These are phyloP conservation scores for Xiphydria camelus DNA, from an alignment of 2,888 invertebrate genomes.

Conservation along the genomic window DNA sequence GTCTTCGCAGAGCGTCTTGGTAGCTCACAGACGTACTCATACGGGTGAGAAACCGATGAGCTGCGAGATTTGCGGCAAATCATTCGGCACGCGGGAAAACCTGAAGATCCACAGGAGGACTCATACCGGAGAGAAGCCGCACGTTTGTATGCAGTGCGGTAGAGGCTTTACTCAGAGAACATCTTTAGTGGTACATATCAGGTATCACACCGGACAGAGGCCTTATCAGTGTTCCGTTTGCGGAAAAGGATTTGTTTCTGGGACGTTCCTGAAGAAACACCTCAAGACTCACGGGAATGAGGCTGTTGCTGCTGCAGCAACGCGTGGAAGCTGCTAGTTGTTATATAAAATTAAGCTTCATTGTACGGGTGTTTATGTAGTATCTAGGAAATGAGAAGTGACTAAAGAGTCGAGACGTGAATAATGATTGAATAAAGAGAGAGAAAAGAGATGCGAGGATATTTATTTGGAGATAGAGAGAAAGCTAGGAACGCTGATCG, in stretches of 20 bases:
- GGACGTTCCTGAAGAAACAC: conserved; percentile 44
- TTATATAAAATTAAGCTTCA: too few relatives aligned
- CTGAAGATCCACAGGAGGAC: conserved; percentile 42
- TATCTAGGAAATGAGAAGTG: too few relatives aligned
- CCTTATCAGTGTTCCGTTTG: conserved; percentile 45
- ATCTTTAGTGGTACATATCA: conserved; percentile 43
- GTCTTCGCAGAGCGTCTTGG: conserved; percentile 35
- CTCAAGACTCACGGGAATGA: conserved; percentile 37
- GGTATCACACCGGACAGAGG: conserved; percentile 47
- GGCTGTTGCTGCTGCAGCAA: not conserved
- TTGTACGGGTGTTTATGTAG: too few relatives aligned
- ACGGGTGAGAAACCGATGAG: conserved; percentile 34
- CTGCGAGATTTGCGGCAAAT: conserved; percentile 42
- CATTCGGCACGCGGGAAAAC: conserved; percentile 39
- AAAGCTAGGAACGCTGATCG: too few relatives aligned
- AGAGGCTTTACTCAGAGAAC: conserved; percentile 48
- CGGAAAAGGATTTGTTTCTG: conserved; percentile 45
- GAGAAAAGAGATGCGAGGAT: too few relatives aligned
- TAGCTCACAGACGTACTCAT: conserved; percentile 37
- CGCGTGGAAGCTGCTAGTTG: too few relatives aligned
- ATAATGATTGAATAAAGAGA: too few relatives aligned
- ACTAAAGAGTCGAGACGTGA: too few relatives aligned
- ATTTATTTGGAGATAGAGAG: too few relatives aligned
- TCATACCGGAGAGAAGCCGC: conserved; percentile 48
- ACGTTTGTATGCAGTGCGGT: conserved; percentile 48